These are phyloP conservation scores for Tyrophagus putrescentiae DNA, from an alignment of 1,140 invertebrate genomes.

Conservation along the genomic window DNA sequence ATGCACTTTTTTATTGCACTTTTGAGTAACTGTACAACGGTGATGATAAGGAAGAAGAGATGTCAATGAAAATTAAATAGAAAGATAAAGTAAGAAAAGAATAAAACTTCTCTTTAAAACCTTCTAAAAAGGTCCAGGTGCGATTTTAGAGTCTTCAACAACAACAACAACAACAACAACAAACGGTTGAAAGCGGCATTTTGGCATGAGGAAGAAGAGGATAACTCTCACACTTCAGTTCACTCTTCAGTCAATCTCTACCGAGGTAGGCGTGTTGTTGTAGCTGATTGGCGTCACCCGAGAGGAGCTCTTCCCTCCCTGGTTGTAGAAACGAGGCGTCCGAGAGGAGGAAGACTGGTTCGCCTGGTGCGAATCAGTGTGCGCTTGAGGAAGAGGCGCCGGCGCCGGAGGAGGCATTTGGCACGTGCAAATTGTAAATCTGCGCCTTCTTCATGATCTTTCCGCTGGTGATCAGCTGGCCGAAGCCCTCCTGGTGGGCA, in stretches of 20 bases:
- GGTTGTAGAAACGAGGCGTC: no score
- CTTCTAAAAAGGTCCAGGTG: background rate
- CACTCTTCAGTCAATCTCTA: background rate
- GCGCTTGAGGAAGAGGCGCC: no score
- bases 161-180: background rate
- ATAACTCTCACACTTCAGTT: no score
- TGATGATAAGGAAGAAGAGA: background rate
- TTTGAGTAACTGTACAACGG: no score
- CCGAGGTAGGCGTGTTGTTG: background rate
- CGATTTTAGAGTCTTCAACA: background rate
- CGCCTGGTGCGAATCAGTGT: no score
- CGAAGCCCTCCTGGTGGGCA: constrained; percentile 92
- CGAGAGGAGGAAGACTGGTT: no score
- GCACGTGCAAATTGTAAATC: constrained; percentile 16
- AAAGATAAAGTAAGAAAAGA: no score
- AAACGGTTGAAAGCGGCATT: background rate
- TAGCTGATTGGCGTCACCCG: background rate
- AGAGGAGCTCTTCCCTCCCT: no score
- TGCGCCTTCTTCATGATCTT: constrained; percentile 62
- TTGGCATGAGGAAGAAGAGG: background rate
- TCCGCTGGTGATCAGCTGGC: constrained; percentile 88
- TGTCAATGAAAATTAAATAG: no score
- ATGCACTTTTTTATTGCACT: no score
- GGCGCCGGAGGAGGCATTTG: no score
- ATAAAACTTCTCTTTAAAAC: no score